A percentile compares a stretch with the other conserved stretches of the same genome.
phyloP scores from a whole-genome alignment of 2,797 vertebrate species.

The Cossypha dichroa region DNA sequence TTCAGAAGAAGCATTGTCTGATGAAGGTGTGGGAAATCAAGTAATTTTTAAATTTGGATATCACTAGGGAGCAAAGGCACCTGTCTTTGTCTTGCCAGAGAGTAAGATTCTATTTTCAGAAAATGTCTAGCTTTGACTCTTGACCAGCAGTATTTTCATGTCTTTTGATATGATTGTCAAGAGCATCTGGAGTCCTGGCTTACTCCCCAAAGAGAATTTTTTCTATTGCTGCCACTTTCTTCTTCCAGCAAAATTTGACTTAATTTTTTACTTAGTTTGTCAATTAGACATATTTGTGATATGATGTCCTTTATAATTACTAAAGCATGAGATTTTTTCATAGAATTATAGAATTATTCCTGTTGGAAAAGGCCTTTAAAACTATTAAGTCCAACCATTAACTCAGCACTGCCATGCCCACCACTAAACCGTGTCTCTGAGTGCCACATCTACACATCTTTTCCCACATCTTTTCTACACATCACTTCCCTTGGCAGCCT shows the following conservation, averaged over 20 bases:
- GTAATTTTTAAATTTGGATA: neutral
- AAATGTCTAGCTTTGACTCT: neutral
- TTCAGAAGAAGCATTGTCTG: neutral
- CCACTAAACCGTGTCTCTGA: neutral
- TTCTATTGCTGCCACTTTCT: neutral
- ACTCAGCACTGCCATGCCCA: neutral
- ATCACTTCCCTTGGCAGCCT: neutral
- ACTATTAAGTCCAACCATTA: neutral
- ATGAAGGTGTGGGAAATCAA: neutral
- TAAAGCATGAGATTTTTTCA: neutral
- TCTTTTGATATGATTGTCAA: neutral
- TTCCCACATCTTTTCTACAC: too few species aligned
- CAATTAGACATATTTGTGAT: neutral
- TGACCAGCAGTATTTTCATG: neutral
- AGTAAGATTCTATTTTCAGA: neutral
- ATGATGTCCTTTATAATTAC: neutral
- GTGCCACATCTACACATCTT: neutral
- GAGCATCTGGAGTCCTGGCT: neutral
- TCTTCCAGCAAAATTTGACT: neutral
- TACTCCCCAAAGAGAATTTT: neutral
- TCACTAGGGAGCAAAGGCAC: neutral
- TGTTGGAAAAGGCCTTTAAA: neutral
- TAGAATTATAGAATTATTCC: neutral
- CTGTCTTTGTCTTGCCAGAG: neutral
- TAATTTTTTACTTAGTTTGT: neutral